Percentiles rank a stretch among this genome's conserved stretches.
phyloP scores from a whole-genome alignment of 2,888 invertebrate genomes.

The Harmothoe impar region DNA sequence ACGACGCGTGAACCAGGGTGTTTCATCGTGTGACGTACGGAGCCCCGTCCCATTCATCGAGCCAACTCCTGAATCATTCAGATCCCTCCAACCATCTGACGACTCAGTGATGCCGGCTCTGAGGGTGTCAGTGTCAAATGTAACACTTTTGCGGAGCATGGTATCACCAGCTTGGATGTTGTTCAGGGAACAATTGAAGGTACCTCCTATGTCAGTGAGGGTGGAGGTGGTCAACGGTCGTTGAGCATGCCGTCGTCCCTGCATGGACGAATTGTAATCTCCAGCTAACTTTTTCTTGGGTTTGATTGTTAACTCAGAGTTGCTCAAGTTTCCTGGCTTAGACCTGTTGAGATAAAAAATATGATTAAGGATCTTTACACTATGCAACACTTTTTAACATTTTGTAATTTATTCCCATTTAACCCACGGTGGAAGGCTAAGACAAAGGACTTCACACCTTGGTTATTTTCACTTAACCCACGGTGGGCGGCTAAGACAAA shows the following conservation, averaged over 20 bases:
- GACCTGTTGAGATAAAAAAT: conserved; percentile 9
- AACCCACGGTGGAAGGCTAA: no score
- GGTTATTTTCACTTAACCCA: no score
- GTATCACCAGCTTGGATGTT: background rate
- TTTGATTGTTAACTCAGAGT: conserved; percentile 38
- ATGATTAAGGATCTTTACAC: background rate
- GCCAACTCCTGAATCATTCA: conserved; percentile 40
- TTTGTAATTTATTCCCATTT: no score
- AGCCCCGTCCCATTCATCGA: background rate
- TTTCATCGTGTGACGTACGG: background rate
- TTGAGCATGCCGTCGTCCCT: conserved; percentile 20
- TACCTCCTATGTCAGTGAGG: background rate
- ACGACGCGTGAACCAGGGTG: conserved; percentile 21
- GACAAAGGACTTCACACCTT: no score
- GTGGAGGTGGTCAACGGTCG: conserved; percentile 19
- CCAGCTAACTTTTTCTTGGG: background rate
- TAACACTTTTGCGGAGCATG: conserved; percentile 47
- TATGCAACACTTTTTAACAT: no score
- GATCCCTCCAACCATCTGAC: background rate
- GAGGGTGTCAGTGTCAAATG: background rate
- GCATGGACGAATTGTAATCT: background rate
- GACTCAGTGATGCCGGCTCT: background rate
- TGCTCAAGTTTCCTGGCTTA: conserved; percentile 35
- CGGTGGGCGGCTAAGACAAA: no score
- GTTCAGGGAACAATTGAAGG: background rate